Evolutionary conservation across 2,113 vertebrate species (phyloP).

Genomic region (Etheostoma spectabile): DNA sequence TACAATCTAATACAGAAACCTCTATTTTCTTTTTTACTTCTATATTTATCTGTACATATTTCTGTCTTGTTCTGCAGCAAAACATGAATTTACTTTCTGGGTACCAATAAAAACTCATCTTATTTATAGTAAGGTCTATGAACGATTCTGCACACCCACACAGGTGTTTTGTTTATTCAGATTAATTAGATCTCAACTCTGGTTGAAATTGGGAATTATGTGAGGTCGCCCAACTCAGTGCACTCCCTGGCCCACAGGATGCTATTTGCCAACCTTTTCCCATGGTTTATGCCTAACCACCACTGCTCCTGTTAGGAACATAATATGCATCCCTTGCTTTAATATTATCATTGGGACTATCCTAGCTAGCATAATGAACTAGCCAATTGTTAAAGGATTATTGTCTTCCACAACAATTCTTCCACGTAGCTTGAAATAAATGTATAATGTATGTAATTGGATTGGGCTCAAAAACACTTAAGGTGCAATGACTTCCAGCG

Average conservation of each 20-base stretch:
- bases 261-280: background rate
- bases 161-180: slow-evolving; percentile 1
- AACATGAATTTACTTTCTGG: too few relatives aligned
- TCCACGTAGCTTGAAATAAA: background rate
- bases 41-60: too few relatives aligned
- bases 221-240: background rate
- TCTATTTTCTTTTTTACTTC: too few relatives aligned
- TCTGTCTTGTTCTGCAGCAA: too few relatives aligned
- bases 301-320: background rate
- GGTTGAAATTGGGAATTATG: background rate
- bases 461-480: slow-evolving; percentile 10
- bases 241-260: background rate
- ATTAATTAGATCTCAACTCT: slow-evolving; percentile 7
- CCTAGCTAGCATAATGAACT: background rate
- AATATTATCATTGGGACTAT: background rate
- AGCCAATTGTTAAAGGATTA: background rate
- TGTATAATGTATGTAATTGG: background rate
- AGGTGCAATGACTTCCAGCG: background rate
- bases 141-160: background rate
- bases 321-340: background rate
- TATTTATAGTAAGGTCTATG: background rate
- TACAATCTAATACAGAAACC: too few relatives aligned
- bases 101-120: too few relatives aligned
- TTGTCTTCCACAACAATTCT: background rate
- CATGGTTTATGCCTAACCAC: background rate